Evolutionary conservation across 2,888 invertebrate species (phyloP), one percentile per base, ranked within the genome.

Genomic region (Euclidia mi): DNA sequence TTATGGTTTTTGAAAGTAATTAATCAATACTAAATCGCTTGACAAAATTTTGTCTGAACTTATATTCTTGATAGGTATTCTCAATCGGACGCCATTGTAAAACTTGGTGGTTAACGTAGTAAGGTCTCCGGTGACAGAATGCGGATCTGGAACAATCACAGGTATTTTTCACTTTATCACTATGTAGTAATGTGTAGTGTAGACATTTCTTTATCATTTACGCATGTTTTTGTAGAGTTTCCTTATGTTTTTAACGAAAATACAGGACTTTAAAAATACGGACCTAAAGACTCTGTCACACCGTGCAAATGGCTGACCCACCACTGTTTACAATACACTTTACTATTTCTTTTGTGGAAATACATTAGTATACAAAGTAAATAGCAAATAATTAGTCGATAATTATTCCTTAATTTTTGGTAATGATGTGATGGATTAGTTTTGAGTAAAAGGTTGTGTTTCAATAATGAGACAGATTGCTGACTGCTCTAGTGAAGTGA

Each of bases 251-350:
- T 84, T 79, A 87, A 86, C 79, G 79, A 80, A 87, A 87, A 75
- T 88, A 84, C 70, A 81, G 71, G 75, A 88, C 84, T 87, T 88
- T 88, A 88, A 91, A 92, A 86, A 89, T 92, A 95, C 95, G 88
- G 90, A 95, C 95, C 95, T 94, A 94, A 88, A 94, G 90, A 95
- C 95, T 95, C 95, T 95, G 96, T 96, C 95, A 94, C 95, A 95
- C 95, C 95, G 94, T 95, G 95, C 95, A 95, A 96, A 96, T 96
- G 96, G 96, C 96, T 95, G 96, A 96, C 95, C 95, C 95, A 96
- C 96, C 96, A 96, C 96, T 95, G 90, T 92, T 93, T 91, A 90
- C 95, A 95, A 95, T 84, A 90, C 85, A 92, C 84, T 79, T 77
- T 75, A 78, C 84, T 84, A 85, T 89, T 91, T 82, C 48, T 79